These are phyloP conservation scores for Porphyrio hochstetteri DNA, from an alignment of 2,113 vertebrate genomes.

Conservation along the genomic window DNA sequence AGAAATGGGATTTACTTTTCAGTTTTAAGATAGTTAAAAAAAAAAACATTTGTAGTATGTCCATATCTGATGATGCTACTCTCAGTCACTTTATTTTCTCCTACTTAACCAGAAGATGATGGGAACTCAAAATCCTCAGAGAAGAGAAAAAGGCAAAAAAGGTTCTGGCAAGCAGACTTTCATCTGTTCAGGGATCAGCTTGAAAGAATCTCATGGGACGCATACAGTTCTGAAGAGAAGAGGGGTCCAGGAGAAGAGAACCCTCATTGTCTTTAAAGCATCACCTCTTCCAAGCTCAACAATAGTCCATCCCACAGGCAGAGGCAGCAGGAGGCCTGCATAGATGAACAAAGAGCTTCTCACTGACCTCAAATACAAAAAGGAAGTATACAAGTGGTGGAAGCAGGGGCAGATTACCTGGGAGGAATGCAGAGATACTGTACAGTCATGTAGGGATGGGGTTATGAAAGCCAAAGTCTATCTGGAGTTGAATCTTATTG, in stretches of 20 bases:
- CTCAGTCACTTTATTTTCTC: not conserved
- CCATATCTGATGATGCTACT: not conserved
- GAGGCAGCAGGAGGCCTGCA: not conserved
- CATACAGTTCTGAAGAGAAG: not conserved
- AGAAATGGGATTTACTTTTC: not conserved
- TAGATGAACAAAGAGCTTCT: not conserved
- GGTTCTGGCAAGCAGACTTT: not conserved
- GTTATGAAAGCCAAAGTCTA: not conserved
- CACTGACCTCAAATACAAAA: not conserved
- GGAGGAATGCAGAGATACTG: not conserved
- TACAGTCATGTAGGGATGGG: not conserved
- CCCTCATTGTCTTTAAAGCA: not conserved
- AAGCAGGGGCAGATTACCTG: not conserved
- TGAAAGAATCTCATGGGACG: not conserved
- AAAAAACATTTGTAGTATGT: not conserved
- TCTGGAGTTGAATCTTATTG: not conserved
- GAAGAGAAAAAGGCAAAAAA: not conserved
- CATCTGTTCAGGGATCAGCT: not conserved
- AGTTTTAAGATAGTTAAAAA: not conserved
- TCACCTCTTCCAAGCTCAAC: not conserved
- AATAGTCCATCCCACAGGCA: not conserved
- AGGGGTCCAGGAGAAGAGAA: not conserved
- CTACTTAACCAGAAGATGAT: not conserved
- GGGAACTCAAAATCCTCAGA: not conserved
- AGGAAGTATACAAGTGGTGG: not conserved